Evolutionary conservation across 1,140 invertebrate genomes (phyloP).

Genomic region (Carposina sasakii): DNA sequence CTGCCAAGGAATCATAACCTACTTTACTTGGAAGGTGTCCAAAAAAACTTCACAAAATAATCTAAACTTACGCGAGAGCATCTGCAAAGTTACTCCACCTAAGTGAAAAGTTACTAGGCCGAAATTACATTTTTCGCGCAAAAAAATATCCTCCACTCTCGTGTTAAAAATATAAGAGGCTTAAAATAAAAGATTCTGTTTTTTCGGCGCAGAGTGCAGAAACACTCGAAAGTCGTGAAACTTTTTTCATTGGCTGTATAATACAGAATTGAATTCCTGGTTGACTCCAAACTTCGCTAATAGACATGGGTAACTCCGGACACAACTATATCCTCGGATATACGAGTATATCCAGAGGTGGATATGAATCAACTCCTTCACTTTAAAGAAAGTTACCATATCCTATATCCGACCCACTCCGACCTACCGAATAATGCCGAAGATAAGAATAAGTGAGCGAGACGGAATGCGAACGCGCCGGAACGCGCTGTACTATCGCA

Average conservation of each 20-base stretch:
- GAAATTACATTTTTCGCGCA: conserved; percentile 42
- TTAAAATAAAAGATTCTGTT: conserved; percentile 41
- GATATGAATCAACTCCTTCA: no score
- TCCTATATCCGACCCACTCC: no score
- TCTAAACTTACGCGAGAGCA: conserved; percentile 37
- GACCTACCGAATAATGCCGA: no score
- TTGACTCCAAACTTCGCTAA: no score
- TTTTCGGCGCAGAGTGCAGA: conserved; percentile 3
- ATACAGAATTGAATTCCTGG: conserved; percentile 4
- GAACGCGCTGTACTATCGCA: no score
- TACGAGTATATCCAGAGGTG: no score
- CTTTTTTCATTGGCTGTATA: conserved; percentile 37
- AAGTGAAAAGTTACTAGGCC: conserved; percentile 54
- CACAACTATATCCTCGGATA: no score
- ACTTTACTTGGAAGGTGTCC: conserved; percentile 38
- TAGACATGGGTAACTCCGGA: no score
- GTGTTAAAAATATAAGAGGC: conserved; percentile 49
- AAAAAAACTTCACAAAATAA: conserved; percentile 48
- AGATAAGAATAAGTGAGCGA: no score
- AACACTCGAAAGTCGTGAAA: conserved; percentile 12
- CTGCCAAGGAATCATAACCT: no score
- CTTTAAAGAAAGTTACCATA: no score
- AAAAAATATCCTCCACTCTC: conserved; percentile 33
- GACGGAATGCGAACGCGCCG: no score
- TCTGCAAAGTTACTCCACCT: conserved; percentile 31